Evolutionary conservation across 53 echinoderm and acorn worm genomes (phyloP).

Genomic region (Holothuria scabra): DNA sequence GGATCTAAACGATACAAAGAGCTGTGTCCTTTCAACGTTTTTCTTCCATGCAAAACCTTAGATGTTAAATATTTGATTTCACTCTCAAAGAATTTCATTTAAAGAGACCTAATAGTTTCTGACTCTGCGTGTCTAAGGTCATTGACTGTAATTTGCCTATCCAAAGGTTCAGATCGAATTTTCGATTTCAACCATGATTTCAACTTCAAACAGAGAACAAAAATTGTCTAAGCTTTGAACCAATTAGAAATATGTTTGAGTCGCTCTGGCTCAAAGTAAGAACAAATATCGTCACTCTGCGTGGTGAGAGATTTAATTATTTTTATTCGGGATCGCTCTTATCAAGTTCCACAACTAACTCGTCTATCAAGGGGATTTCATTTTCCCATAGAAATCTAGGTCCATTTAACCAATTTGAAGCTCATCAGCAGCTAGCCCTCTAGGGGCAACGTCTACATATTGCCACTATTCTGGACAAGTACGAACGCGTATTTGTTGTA

Average conservation of each 20-base stretch:
- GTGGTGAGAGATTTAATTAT: neutral
- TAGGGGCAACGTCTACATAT: neutral
- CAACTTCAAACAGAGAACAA: no score
- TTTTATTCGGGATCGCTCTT: neutral
- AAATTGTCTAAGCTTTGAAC: neutral
- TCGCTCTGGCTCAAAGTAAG: neutral
- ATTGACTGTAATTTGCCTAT: no score
- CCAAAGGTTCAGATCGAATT: no score
- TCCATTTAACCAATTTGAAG: constrained; percentile 1
- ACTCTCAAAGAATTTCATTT: no score
- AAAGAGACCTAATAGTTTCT: no score
- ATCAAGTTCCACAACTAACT: neutral
- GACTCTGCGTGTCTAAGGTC: no score
- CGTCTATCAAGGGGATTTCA: neutral
- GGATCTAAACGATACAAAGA: no score
- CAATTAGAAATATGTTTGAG: constrained; percentile 14
- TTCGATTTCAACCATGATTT: no score
- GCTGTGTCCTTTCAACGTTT: no score
- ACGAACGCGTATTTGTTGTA: constrained; percentile 27
- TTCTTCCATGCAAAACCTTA: no score
- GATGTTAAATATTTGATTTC: no score
- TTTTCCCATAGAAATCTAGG: neutral
- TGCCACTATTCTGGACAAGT: neutral
- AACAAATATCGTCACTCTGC: neutral
- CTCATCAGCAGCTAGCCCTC: neutral